A percentile compares a stretch with the other conserved stretches of the same genome.
Conservation (phyloP, 2,888 invertebrate genomes). For the Andrena bicolor region DNA sequence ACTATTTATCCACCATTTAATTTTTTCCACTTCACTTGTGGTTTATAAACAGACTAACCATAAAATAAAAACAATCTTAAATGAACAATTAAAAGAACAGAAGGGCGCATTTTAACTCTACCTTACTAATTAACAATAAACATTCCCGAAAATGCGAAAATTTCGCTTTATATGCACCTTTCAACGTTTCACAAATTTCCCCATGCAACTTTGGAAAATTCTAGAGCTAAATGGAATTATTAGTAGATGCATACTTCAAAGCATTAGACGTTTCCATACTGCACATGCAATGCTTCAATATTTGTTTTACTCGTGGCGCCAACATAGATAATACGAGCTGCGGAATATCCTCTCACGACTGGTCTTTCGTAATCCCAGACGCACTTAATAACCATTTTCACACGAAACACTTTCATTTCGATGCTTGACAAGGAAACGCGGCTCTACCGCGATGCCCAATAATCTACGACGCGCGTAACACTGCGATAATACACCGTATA, state of each 20-base stretch:
- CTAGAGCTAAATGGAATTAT: neutral
- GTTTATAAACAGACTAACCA: no score
- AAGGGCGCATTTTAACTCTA: no score
- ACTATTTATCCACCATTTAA: no score
- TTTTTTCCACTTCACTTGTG: no score
- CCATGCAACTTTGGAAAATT: no score
- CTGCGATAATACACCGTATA: constrained; percentile 12
- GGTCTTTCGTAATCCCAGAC: constrained; percentile 8
- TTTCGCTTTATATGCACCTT: no score
- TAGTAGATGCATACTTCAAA: constrained; percentile 3
- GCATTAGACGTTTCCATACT: neutral
- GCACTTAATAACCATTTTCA: constrained; percentile 25
- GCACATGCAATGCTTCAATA: constrained; percentile 20
- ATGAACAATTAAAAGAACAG: no score
- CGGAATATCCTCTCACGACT: constrained; percentile 18
- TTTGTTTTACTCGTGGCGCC: constrained; percentile 27
- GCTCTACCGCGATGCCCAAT: neutral
- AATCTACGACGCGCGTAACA: neutral
- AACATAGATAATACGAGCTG: constrained; percentile 27
- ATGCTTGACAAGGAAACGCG: neutral
- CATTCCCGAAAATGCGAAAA: no score
- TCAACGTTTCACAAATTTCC: no score
- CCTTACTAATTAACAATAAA: no score
- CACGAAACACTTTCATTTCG: constrained; percentile 20
- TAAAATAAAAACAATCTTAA: no score